phyloP scores from a whole-genome alignment of 2,113 vertebrate species.

The Edolisoma coerulescens region DNA sequence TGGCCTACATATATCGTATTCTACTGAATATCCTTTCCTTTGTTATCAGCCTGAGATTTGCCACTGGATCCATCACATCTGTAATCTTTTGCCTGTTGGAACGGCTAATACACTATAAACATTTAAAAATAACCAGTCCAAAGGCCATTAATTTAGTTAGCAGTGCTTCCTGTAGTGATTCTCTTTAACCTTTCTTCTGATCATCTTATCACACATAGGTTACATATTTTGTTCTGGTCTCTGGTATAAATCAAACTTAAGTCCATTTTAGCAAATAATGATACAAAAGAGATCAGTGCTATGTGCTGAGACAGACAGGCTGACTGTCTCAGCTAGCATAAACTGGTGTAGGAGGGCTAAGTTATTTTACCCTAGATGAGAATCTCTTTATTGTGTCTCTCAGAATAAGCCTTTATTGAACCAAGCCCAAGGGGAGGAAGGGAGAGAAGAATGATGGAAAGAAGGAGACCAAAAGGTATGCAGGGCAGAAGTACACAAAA shows the following conservation, averaged over 20 bases:
- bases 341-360: background rate
- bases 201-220: background rate
- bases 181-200: background rate
- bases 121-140: background rate
- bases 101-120: background rate
- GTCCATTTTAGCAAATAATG: background rate
- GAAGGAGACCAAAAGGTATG: background rate
- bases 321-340: background rate
- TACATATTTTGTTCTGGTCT: background rate
- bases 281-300: background rate
- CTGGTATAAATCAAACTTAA: background rate
- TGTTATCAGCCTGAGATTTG: background rate
- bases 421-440: constrained; percentile 3
- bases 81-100: background rate
- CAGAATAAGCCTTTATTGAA: constrained; percentile 30
- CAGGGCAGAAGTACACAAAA: constrained; percentile 34
- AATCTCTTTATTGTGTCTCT: constrained; percentile 13
- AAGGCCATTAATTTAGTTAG: background rate
- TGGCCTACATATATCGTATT: background rate
- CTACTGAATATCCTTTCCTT: background rate
- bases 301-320: background rate
- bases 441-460: background rate
- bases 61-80: background rate
- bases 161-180: background rate
- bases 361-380: constrained; percentile 20